phyloP scores from a whole-genome alignment of 2,888 invertebrate species.

The Polyommatus iphigenia region DNA sequence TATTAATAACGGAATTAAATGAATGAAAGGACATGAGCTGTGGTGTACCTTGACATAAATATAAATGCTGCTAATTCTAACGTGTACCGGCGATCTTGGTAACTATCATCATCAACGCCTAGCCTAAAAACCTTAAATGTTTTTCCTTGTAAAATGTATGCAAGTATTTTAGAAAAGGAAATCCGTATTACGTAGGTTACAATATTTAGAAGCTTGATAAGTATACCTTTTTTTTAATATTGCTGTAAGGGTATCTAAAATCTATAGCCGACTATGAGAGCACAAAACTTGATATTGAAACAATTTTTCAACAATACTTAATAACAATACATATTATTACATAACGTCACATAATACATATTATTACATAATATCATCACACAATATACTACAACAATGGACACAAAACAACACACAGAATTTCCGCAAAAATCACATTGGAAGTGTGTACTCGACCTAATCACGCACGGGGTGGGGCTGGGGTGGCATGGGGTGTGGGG shows the following conservation, averaged over 20 bases:
- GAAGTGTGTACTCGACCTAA: conserved; percentile 14
- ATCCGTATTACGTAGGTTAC: no score
- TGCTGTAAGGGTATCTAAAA: no score
- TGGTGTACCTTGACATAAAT: conserved; percentile 14
- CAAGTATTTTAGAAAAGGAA: no score
- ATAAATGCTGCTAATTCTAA: conserved; percentile 11
- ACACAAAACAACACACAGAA: neutral
- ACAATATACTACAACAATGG: neutral
- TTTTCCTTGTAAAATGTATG: no score
- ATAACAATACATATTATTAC: neutral
- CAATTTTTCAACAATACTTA: no score
- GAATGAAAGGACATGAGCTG: conserved; percentile 15
- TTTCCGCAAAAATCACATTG: conserved; percentile 9
- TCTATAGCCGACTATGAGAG: no score
- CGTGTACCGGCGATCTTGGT: neutral
- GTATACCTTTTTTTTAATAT: no score
- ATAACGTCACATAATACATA: no score
- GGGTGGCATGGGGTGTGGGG: neutral
- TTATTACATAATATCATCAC: neutral
- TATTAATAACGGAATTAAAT: conserved; percentile 26
- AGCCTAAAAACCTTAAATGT: no score
- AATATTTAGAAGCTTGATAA: no score
- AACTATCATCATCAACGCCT: neutral
- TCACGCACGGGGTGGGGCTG: conserved; percentile 7
- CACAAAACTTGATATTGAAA: no score